Evolutionary conservation across 2,797 vertebrate genomes (phyloP).

Genomic region (Syngnathus rostellatus): DNA sequence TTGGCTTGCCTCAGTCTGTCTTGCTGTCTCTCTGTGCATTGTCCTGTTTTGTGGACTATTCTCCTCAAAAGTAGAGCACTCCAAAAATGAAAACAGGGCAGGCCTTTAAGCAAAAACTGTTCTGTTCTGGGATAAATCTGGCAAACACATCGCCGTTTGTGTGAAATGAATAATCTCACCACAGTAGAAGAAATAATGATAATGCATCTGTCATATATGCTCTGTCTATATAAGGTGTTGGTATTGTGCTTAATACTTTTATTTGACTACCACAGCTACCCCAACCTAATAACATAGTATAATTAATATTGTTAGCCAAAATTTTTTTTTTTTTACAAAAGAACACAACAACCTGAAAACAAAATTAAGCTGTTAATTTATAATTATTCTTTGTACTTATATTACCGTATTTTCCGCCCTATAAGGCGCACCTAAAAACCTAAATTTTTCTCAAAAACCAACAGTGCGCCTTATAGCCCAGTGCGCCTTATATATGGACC

Average conservation of each 20-base stretch:
- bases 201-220: neutral
- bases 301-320: neutral
- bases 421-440: no score
- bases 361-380: neutral
- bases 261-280: neutral
- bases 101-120: neutral
- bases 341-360: neutral
- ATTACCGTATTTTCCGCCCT: no score
- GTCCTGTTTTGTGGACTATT: neutral
- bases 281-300: neutral
- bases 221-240: neutral
- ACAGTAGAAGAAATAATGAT: neutral
- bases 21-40: neutral
- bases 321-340: neutral
- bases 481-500: no score
- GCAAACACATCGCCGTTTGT: neutral
- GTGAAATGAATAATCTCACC: neutral
- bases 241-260: neutral
- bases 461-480: no score
- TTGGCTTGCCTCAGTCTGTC: neutral
- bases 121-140: neutral
- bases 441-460: no score
- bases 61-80: neutral
- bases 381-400: neutral
- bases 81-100: conserved; percentile 5